These are phyloP conservation scores for Cephus rjabovi DNA, from an alignment of 2,888 invertebrate species.

Conservation along the genomic window DNA sequence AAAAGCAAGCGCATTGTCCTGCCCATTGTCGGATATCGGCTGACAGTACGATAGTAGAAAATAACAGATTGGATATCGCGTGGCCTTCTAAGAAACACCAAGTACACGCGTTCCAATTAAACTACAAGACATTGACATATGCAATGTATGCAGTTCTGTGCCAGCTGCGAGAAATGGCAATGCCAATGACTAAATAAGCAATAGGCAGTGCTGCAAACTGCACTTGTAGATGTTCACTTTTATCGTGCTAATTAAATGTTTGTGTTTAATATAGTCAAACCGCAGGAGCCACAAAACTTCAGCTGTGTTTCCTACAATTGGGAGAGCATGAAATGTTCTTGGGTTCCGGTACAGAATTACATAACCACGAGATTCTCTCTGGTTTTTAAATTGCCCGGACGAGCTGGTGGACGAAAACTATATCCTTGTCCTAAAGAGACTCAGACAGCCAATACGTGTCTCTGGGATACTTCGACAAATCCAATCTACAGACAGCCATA, in stretches of 20 bases:
- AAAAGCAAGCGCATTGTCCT: too few relatives aligned
- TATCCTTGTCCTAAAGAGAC: constrained; percentile 45
- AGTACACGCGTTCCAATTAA: too few relatives aligned
- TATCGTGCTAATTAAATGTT: neutral
- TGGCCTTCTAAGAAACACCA: too few relatives aligned
- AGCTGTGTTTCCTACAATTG: constrained; percentile 80
- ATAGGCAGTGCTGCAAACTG: too few relatives aligned
- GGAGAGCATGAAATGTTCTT: constrained; percentile 80
- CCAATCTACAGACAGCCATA: constrained; percentile 71
- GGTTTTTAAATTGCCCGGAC: constrained; percentile 65
- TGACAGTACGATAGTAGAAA: too few relatives aligned
- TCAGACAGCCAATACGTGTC: constrained; percentile 59
- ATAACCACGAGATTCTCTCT: constrained; percentile 71
- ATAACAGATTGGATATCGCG: too few relatives aligned
- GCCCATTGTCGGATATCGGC: too few relatives aligned
- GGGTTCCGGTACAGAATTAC: constrained; percentile 73
- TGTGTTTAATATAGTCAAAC: constrained; percentile 68
- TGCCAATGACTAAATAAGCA: too few relatives aligned
- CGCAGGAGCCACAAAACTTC: constrained; percentile 76
- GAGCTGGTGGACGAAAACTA: constrained; percentile 60
- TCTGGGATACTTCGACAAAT: constrained; percentile 68
- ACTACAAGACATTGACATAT: too few relatives aligned
- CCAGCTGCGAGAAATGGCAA: too few relatives aligned
- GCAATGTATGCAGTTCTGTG: too few relatives aligned
- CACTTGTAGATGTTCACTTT: too few relatives aligned